Evolutionary conservation across 2,797 vertebrate species (phyloP).

Genomic region (Molothrus aeneus): DNA sequence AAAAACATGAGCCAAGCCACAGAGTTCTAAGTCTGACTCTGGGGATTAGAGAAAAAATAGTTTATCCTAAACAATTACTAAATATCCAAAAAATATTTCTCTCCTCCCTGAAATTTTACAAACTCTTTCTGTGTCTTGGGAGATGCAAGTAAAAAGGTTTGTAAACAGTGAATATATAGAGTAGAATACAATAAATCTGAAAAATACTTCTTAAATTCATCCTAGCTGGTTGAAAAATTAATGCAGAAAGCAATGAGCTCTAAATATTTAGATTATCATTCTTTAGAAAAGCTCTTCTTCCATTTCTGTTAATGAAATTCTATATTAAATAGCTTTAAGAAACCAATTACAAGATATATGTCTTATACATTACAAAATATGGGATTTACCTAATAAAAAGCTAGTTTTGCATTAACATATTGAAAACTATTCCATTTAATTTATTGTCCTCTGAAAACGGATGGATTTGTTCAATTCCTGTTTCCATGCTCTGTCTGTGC

Average conservation of each 20-base stretch:
- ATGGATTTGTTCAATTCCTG: neutral
- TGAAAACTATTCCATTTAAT: neutral
- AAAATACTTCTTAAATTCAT: neutral
- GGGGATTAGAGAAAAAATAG: neutral
- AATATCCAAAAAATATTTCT: neutral
- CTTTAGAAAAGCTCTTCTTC: neutral
- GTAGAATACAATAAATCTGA: neutral
- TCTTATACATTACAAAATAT: neutral
- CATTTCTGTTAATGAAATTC: neutral
- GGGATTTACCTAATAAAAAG: neutral
- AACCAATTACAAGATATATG: neutral
- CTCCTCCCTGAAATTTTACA: neutral
- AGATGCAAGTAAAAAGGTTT: neutral
- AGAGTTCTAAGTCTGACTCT: neutral
- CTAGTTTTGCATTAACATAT: neutral
- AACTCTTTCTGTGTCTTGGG: neutral
- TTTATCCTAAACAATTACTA: neutral
- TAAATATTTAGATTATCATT: neutral
- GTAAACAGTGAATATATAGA: neutral
- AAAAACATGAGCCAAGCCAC: neutral
- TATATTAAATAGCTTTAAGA: neutral
- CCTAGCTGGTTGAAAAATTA: neutral
- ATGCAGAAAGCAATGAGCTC: neutral
- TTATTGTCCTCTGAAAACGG: neutral
- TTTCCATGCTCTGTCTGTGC: neutral